Conservation (phyloP, 1,140 invertebrate species). For the Anastrepha ludens region DNA sequence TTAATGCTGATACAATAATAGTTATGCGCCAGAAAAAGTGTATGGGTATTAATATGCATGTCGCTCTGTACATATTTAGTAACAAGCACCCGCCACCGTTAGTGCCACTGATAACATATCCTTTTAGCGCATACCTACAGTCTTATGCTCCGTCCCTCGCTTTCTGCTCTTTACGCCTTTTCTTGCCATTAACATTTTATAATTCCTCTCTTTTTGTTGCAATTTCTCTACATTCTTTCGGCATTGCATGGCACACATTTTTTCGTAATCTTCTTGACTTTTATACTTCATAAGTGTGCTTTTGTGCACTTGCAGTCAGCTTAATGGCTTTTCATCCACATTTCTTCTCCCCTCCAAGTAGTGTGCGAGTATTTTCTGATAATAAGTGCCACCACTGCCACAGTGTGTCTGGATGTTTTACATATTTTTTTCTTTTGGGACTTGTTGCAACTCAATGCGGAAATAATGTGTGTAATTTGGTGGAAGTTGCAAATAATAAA, state of each 20-base stretch:
- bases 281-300: constrained; percentile 16
- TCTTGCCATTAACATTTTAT: constrained; percentile 26
- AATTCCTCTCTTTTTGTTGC: constrained; percentile 28
- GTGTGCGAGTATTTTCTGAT: not conserved
- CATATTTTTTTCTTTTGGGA: not conserved
- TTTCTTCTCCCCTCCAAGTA: not conserved
- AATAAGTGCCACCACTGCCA: not conserved
- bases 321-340: constrained; percentile 40
- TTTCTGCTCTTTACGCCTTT: not conserved
- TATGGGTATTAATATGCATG: too few species aligned
- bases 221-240: constrained; percentile 42
- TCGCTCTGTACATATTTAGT: not conserved
- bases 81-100: not conserved
- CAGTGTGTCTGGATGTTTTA: not conserved
- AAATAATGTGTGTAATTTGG: constrained; percentile 27
- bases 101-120: not conserved
- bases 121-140: not conserved
- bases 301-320: constrained; percentile 9
- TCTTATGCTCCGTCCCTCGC: not conserved
- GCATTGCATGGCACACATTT: not conserved
- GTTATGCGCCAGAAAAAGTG: too few species aligned
- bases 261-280: constrained; percentile 36
- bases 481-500: constrained; percentile 33
- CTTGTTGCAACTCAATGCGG: not conserved
- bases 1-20: not conserved